phyloP scores from a whole-genome alignment of 2,113 vertebrate genomes.

The Tachysurus fulvidraco region DNA sequence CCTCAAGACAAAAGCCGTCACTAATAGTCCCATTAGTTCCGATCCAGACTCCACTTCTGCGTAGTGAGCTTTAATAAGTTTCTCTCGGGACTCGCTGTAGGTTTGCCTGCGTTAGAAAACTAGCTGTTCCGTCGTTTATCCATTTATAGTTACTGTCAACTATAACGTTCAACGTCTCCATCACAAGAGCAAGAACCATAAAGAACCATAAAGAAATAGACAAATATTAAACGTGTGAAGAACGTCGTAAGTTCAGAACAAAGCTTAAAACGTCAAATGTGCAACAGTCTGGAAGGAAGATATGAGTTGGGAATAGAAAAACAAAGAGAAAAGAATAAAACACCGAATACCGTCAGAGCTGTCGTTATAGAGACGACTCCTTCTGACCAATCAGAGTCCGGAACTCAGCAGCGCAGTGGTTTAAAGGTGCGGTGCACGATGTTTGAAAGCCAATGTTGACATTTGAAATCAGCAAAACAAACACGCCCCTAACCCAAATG shows the following conservation, averaged over 20 bases:
- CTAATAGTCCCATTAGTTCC: not conserved
- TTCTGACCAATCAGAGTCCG: not conserved
- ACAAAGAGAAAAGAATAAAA: no score
- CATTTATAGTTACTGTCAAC: no score
- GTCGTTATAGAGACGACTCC: not conserved
- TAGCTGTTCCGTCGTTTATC: no score
- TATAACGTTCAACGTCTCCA: no score
- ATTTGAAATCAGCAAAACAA: no score
- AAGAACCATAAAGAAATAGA: no score
- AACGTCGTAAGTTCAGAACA: no score
- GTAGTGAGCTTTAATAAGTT: not conserved
- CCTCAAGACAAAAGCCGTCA: not conserved
- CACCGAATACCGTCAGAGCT: not conserved
- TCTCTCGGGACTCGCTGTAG: not conserved
- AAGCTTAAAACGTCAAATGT: not conserved
- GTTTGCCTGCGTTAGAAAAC: not conserved
- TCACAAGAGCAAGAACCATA: no score
- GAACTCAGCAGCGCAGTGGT: not conserved
- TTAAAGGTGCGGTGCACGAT: not conserved
- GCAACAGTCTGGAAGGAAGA: not conserved
- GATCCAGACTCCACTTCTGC: not conserved
- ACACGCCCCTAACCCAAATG: no score
- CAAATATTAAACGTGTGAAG: no score
- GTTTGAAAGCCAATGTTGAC: no score
- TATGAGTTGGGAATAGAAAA: not conserved